phyloP scores from a whole-genome alignment of 92 coral and sea anemone species.

The Umimayanthus chanpuru region DNA sequence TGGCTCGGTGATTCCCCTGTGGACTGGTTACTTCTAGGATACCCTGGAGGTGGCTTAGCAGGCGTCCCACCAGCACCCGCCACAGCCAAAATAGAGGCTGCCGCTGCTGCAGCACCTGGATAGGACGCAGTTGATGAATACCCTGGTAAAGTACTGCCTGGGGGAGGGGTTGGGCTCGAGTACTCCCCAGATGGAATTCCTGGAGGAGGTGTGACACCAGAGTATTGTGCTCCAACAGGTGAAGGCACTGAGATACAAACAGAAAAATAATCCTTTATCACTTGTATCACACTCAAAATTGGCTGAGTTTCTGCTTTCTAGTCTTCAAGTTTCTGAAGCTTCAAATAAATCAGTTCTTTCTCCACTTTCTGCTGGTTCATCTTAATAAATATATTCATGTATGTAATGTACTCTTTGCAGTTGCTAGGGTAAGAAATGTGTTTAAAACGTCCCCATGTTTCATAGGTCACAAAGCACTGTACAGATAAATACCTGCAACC shows the following conservation, averaged over 20 bases:
- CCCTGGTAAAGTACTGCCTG: slow-evolving; percentile 24
- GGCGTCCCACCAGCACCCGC: slow-evolving; percentile 83
- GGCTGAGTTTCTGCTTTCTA: no score
- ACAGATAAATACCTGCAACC: no score
- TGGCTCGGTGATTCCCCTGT: slow-evolving; percentile 61
- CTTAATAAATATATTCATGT: no score
- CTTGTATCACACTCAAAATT: no score
- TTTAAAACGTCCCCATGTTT: no score
- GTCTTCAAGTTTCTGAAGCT: no score
- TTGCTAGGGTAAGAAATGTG: no score
- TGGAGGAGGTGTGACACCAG: slow-evolving; percentile 42
- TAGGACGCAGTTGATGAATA: slow-evolving; percentile 52
- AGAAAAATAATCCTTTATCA: no score
- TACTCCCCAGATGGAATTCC: slow-evolving; percentile 42
- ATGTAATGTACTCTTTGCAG: no score
- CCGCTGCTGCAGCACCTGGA: slow-evolving; percentile 89
- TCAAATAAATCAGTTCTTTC: no score
- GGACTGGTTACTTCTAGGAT: slow-evolving; percentile 62
- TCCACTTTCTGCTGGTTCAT: no score
- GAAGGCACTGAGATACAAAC: slow-evolving; percentile 34
- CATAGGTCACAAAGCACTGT: no score
- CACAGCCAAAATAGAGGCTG: slow-evolving; percentile 56
- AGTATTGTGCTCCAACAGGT: slow-evolving; percentile 30
- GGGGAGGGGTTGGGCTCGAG: slow-evolving; percentile 46
- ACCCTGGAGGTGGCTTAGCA: slow-evolving; percentile 66